Base-by-base conservation (phyloP, 2,797 vertebrate genomes). In the Scyliorhinus canicula region DNA sequence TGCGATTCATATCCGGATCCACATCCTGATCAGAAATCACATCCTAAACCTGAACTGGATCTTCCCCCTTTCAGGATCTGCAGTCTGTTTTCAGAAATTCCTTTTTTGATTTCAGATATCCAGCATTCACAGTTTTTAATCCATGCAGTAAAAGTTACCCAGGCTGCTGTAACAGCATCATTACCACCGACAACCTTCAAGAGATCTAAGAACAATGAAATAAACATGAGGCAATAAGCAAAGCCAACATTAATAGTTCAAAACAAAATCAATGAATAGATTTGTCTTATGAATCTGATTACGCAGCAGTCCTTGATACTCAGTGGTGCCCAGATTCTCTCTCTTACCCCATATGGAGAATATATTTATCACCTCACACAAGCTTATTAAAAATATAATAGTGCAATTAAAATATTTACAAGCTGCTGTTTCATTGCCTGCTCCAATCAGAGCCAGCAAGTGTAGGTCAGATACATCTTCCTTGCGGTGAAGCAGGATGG, bases 331-430 rank as follows among this genome's bases (percentile, higher is more conserved):
- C 8, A 65, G 24, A 91, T 40, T 91, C 88, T 63, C 35, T 63
- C 19, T 60, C 55, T 35, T 8, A n/a, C 35, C 55, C 86, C 57
- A 55, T 5, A 60, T 9, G 31, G 57, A 60, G 57, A 63, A 91
- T 65, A n/a, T 91, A 63, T 60, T 88, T n/a, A 19, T 63, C 88
- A 91, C 4, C 88, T 91, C 40, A 57, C n/a, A 3, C 8, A 63
- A 91, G 57, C 88, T 65, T 44, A 91, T 47, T 65, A 65, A 91
- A 65, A 65, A 65, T 65, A 65, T 91, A 40, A 40, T 63, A 26
- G 47, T 40, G 88, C 60, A 91, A 26, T 65, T 44, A 91, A 91
- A 91, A 65, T 91, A 65, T 44, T 65, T 91, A 91, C 57, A 91
- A 60, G 9, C 24, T 44, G 57, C 40, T 3, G 9, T 44, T 65